Base-by-base conservation (phyloP, 1,140 invertebrate species). In the Dendrolimus kikuchii region DNA sequence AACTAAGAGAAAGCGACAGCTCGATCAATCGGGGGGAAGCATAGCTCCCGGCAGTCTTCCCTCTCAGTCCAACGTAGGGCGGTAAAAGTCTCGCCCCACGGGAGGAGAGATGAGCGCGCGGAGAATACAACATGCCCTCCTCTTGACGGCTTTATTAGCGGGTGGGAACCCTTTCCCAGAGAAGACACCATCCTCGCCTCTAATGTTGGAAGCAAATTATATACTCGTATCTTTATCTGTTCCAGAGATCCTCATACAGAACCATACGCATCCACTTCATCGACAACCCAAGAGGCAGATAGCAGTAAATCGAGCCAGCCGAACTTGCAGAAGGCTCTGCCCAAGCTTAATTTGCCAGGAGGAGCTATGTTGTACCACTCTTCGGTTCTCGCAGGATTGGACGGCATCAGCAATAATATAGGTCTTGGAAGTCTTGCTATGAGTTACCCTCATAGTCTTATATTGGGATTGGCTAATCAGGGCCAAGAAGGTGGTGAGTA, bases 371-470 rank as follows among this genome's bases (percentile, higher is more conserved):
- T 84, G 51, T 86, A 84, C 58, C 81, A 75, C 49, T 68, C 76
- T 0, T 71, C 77, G 5, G 74, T 83, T 4, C 51, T 86, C 8
- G 74, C 75, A 45, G 73, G 72, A 0, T 57, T 84, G 43, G 82
- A 86, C 46, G 74, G 75, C 5, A 58, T 86, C 6, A 73, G 82
- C 5, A 64, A 68, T 5, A 81, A 86, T 38, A 55, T 86, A 37
- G 80, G 80, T 4, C 59, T 86, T 5, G 80, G 80, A 2, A 86
- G 82, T 45, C 49, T 83, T 53, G 74, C 80, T 1, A 86, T 86
- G 82, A 72, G 76, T 0, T 86, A 84, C 38, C 82, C 82, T 5
- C 80, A 77, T 37, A 77, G 81, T 56, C 81, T 86, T 9, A 84
- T 86, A 52, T 51, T 86, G 52, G 81, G 82, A 23, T 67, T 86